Evolutionary conservation across 2,888 invertebrate genomes (phyloP), one percentile per base, ranked within the genome.

Genomic region (Amblyteles armatorius): DNA sequence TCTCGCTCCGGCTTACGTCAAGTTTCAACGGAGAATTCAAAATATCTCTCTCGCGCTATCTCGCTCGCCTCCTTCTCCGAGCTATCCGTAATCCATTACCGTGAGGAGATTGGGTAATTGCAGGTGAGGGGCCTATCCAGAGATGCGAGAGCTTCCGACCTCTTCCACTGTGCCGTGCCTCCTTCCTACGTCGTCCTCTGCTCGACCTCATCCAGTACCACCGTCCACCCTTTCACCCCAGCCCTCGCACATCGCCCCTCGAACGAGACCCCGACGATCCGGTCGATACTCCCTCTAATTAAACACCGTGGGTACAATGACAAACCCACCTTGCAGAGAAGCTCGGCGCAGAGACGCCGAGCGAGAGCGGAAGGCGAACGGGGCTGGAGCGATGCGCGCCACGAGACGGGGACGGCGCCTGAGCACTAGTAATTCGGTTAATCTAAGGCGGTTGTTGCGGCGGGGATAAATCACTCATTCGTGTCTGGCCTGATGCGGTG

Each of bases 241-340:
- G 44, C 16, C 16, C 4, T 16, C 44, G 16, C 16, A 44, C 44
- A 13, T 13, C 44, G 11, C 44, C 44, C 82, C 84, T 81, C 22
- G 57, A 84, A 86, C 79, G 65, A 79, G 69, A 79, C 83, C 72
- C 19, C 60, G 55, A 73, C 72, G 76, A 78, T 77, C 89, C 86
- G 91, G 88, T 91, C 91, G 91, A 92, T 92, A 91, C 89, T 88
- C 89, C 89, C 91, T 92, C 91, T 93, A 92, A 92, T 92, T 92
- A 92, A 92, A 92, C 92, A 92, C 91, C 88, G 88, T 90, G 88
- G 89, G 90, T 89, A 92, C 91, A 92, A 92, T 92, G 92, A 92
- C 91, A 92, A 92, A 92, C 91, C 90, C 89, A 87, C 89, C 90
- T 90, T 88, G 91, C 89, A 91, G 89, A 91, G 89, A 80, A 84